A percentile compares a stretch with the other conserved stretches of the same genome.
phyloP scores from a whole-genome alignment of 1,140 invertebrate genomes.

The Ostrea edulis region DNA sequence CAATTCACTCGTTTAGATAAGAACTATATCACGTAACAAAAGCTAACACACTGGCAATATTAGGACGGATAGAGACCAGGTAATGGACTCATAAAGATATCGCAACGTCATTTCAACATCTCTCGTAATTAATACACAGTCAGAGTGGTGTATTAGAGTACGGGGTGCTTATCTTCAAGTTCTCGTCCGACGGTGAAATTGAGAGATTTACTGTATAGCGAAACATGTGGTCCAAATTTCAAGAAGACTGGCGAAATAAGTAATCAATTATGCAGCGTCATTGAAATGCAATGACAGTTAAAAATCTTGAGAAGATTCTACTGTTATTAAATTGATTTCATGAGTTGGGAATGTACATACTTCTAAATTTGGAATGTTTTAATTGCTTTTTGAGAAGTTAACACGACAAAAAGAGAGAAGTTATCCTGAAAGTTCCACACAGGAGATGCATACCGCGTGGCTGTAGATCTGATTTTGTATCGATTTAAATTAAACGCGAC shows the following conservation, averaged over 20 bases:
- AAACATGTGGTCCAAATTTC: constrained; percentile 37
- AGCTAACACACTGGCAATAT: neutral
- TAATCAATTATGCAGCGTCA: constrained; percentile 20
- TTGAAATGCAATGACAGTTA: constrained; percentile 37
- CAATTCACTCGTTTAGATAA: constrained; percentile 34
- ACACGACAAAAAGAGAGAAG: neutral
- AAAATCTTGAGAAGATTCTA: constrained; percentile 23
- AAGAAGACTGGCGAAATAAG: constrained; percentile 14
- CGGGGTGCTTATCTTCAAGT: constrained; percentile 8
- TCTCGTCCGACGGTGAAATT: neutral
- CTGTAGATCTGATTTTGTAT: constrained; percentile 31
- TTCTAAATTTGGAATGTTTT: constrained; percentile 30
- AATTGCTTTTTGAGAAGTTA: constrained; percentile 38
- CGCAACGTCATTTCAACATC: constrained; percentile 33
- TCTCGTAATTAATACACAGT: constrained; percentile 6
- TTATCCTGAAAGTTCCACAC: neutral
- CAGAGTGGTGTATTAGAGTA: neutral
- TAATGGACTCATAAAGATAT: constrained; percentile 19
- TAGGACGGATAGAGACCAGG: constrained; percentile 16
- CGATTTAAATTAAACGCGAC: constrained; percentile 25
- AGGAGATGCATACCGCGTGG: neutral
- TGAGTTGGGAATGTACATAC: constrained; percentile 34
- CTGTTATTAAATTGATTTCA: constrained; percentile 37
- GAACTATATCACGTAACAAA: constrained; percentile 29
- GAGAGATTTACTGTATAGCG: neutral